Evolutionary conservation across 2,888 invertebrate genomes (phyloP), one percentile per base, ranked within the genome.

Genomic region (Drosophila rellima): DNA sequence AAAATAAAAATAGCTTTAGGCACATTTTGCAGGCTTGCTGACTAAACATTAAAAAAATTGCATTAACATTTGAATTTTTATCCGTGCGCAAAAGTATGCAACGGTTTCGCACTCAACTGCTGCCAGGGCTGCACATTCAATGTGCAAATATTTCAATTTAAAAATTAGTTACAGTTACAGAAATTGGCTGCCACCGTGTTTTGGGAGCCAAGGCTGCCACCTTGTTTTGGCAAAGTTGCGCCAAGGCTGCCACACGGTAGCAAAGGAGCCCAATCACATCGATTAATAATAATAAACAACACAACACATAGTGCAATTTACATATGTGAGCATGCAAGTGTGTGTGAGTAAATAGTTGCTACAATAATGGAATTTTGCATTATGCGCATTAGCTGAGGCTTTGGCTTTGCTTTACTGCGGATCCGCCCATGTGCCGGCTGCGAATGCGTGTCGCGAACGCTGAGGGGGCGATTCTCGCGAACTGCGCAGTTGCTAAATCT

Each of bases 401-500:
- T 54, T 59, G 45, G 15, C 17, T 33, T n/a, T 31, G 60, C n/a
- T 51, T 35, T 35, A 48, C 44, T 31, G 56, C 68, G 33, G 45
- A 47, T 52, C 51, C 73, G 66, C 57, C 70, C 70, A 74, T 70
- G 61, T 50, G 70, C 31, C 54, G 54, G 54, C 57, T 29, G 59
- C 26, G 59, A 55, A 69, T 54, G 71, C 37, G 67, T 42, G 23
- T 5, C 33, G 48, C 7, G 39, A 60, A 44, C 61, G 62, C 71
- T 52, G 35, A 48, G 68, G 75, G 74, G 74, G 75, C 75, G 63
- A 71, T 33, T 57, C 17, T 31, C 20, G 44, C 40, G 39, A 72
- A 75, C 68, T 75, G 74, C 74, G 74, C 75, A 75, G 74, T 75
- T 75, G 39, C 45, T 67, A 56, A 71, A 71, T 75, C 71, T 75